Base-by-base conservation (phyloP, 2,888 invertebrate genomes). In the Stictocephala bisonia region DNA sequence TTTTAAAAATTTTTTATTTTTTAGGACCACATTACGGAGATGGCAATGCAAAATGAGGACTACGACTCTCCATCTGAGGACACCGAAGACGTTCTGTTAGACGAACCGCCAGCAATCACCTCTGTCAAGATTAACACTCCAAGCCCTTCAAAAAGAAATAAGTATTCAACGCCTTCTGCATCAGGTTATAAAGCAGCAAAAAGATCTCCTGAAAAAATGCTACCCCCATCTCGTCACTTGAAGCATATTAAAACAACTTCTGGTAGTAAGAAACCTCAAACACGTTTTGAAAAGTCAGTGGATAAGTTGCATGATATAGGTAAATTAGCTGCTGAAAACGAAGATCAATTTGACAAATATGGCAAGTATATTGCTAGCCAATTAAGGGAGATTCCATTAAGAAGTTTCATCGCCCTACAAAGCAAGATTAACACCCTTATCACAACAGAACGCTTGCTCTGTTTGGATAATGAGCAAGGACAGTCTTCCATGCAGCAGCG, bases 251-350 rank as follows among this genome's bases (percentile, higher is more conserved):
- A 51, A 51, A 51, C 51, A 6, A 51, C 51, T 51, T 51, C 51
- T 51, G 60, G 50, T 50, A 50, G 50, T 50, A 50, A 50, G 50
- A 50, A 50, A 50, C 50, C 50, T 50, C 50, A 50, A 50, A 50
- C 50, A 50, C 56, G 56, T 26, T 56, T 56, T 56, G 56, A 56
- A 56, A 56, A 56, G 56, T 56, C 56, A 56, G 56, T 56, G 56
- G 56, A 56, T 3, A 56, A 56, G 50, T 50, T 50, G 50, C 50
- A 50, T 22, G 50, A 50, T 50, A 50, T 50, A 50, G 50, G 20
- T 50, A 50, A 50, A 50, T 18, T 15, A 50, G 20, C 50, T 50
- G 50, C 22, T 11, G 50, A 50, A 3, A 50, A 11, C 4, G 50
- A 50, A 50, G 50, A 50, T 24, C 50, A 50, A 50, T 50, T 50